Percentiles rank a stretch among this genome's conserved stretches.
Evolutionary conservation across 2,888 invertebrate species (phyloP).

Genomic region (Altica lythri): DNA sequence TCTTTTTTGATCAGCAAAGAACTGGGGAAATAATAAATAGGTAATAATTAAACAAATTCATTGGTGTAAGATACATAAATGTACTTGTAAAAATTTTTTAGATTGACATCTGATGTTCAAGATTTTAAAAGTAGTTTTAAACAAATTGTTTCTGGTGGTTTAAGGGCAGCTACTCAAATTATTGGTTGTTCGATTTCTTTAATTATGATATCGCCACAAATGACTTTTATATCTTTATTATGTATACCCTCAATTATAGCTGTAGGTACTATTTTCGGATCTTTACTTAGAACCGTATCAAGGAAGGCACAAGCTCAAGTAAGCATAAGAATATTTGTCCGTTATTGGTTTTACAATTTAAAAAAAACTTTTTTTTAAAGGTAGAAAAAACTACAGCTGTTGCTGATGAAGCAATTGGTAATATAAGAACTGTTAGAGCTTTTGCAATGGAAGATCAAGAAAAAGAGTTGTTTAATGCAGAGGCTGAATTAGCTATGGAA

Average conservation of each 20-base stretch:
- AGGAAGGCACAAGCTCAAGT: slow-evolving; percentile 84
- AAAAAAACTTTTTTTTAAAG: slow-evolving; percentile 56
- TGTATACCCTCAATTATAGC: slow-evolving; percentile 84
- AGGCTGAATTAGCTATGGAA: slow-evolving; percentile 73
- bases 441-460: slow-evolving; percentile 93
- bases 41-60: no score
- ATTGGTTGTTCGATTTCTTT: slow-evolving; percentile 77
- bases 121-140: slow-evolving; percentile 98
- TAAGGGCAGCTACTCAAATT: slow-evolving; percentile 86
- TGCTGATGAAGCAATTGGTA: slow-evolving; percentile 91
- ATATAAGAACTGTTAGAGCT: slow-evolving; percentile 91
- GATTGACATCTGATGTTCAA: slow-evolving; percentile 90
- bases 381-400: slow-evolving; percentile 84
- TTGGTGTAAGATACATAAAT: no score
- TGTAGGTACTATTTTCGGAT: slow-evolving; percentile 83
- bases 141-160: slow-evolving; percentile 87
- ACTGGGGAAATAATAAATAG: slow-evolving; percentile 92
- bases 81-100: slow-evolving; percentile 47
- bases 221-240: slow-evolving; percentile 83
- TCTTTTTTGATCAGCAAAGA: slow-evolving; percentile 88
- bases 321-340: slow-evolving; percentile 23
- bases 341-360: not conserved
- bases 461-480: slow-evolving; percentile 69
- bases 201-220: slow-evolving; percentile 85
- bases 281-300: slow-evolving; percentile 75